phyloP scores from a whole-genome alignment of 2,888 invertebrate species.

The Anarsia innoxiella region DNA sequence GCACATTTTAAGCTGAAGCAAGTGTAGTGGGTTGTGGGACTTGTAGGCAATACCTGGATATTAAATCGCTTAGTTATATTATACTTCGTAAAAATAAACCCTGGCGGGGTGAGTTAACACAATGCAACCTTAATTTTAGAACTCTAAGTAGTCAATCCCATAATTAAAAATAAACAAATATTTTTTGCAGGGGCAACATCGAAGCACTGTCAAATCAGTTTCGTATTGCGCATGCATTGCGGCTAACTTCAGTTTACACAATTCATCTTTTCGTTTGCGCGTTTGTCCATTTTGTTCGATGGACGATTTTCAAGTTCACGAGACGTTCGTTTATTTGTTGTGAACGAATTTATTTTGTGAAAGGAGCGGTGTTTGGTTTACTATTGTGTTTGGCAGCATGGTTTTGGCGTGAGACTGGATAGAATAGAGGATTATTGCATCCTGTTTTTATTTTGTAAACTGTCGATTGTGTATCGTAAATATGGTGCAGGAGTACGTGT shows the following conservation, averaged over 20 bases:
- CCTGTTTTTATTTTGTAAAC: slow-evolving; percentile 43
- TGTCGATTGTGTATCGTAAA: slow-evolving; percentile 40
- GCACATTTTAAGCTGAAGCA: too few species aligned
- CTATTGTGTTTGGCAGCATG: slow-evolving; percentile 41
- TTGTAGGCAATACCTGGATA: too few species aligned
- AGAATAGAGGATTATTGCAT: slow-evolving; percentile 36
- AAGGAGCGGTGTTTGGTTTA: slow-evolving; percentile 28
- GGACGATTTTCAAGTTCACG: slow-evolving; percentile 42
- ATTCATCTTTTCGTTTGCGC: slow-evolving; percentile 33
- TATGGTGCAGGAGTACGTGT: slow-evolving; percentile 98
- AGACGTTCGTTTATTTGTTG: slow-evolving; percentile 45
- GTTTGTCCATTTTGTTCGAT: slow-evolving; percentile 26
- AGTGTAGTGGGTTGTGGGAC: too few species aligned
- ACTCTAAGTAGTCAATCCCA: too few species aligned
- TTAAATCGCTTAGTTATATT: too few species aligned
- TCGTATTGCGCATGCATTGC: slow-evolving; percentile 19
- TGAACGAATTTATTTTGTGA: slow-evolving; percentile 45
- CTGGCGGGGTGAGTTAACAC: too few species aligned
- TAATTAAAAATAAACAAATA: not conserved
- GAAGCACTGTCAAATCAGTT: slow-evolving; percentile 13
- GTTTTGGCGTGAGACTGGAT: slow-evolving; percentile 44
- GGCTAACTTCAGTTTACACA: slow-evolving; percentile 42
- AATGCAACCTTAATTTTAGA: too few species aligned
- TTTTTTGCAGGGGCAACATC: slow-evolving; percentile 2
- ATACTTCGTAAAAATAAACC: too few species aligned